Conservation (phyloP, 2,888 invertebrate species). For the Eurytoma adleriae region DNA sequence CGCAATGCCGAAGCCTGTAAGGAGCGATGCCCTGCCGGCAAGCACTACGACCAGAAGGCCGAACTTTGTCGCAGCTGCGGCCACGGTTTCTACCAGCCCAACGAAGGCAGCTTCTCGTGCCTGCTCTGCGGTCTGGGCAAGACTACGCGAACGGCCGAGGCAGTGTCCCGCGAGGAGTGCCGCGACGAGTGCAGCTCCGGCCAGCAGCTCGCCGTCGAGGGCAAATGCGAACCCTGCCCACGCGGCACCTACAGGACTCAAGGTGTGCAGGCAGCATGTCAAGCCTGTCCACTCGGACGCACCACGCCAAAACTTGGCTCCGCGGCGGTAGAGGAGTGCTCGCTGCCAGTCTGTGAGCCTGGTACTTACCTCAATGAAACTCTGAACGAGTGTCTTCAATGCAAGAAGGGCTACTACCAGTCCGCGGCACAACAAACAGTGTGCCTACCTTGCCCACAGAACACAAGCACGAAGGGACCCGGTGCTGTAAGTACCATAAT, state of each 20-base stretch:
- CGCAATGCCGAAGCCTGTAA: constrained; percentile 93
- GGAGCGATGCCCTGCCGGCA: constrained; percentile 95
- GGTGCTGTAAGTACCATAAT: constrained; percentile 83
- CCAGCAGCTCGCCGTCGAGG: constrained; percentile 90
- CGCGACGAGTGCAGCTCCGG: constrained; percentile 93
- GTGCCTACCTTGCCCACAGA: constrained; percentile 92
- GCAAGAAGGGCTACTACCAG: constrained; percentile 94
- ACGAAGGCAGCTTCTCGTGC: constrained; percentile 93
- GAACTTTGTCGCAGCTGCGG: constrained; percentile 95
- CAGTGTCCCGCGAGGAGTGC: constrained; percentile 91
- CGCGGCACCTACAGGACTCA: constrained; percentile 91
- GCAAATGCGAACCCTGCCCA: constrained; percentile 95
- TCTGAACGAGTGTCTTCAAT: constrained; percentile 89
- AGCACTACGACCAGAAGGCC: constrained; percentile 92
- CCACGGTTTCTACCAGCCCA: constrained; percentile 94
- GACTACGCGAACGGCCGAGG: constrained; percentile 93
- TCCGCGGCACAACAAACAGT: constrained; percentile 91
- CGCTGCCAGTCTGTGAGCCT: constrained; percentile 88
- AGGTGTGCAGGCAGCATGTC: constrained; percentile 92
- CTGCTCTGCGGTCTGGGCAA: constrained; percentile 92
- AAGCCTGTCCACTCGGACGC: constrained; percentile 90
- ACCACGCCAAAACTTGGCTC: constrained; percentile 93
- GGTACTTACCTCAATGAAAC: constrained; percentile 92
- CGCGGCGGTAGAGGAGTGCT: constrained; percentile 91
- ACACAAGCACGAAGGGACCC: constrained; percentile 90